Base-by-base conservation (phyloP, 2,888 invertebrate genomes). In the Plemyria rubiginata region DNA sequence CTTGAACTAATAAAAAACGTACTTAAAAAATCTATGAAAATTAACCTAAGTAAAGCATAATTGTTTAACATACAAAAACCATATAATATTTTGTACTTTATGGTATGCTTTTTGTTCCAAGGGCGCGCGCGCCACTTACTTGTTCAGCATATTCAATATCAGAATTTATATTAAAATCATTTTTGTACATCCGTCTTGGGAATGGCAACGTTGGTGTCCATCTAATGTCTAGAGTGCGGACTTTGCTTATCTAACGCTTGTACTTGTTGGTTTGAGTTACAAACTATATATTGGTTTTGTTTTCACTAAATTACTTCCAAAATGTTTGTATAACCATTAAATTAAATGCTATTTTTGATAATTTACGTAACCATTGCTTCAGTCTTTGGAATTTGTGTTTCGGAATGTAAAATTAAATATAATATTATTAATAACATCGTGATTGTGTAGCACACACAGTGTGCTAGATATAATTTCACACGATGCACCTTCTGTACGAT, bases 11-110 rank as follows among this genome's bases (percentile, higher is more conserved):
- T 67, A 50, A 57, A 57, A 70, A 55, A 70, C 76, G 73, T 78
- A 79, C 77, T 74, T 79, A 78, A 77, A 80, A 73, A 77, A 75
- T 78, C 77, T 74, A 78, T 79, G 81, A 77, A 77, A 81, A 15
- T 80, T 78, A 78, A 77, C 61, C 91, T 92, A 92, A 87, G 88
- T 92, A 92, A 92, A 92, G 92, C 92, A 92, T 88, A 87, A 79
- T 82, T 83, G 79, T 85, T 86, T 86, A 88, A 84, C 82, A 87
- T 82, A 83, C 84, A 88, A 85, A 85, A 85, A 59, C 82, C 85
- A 87, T 86, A 88, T 83, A 80, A 81, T 88, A 88, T 88, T 90
- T 92, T 92, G 92, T 92, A 92, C 92, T 92, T 91, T 78, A 91
- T 90, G 92, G 90, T 86, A 82, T 83, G 80, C 67, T 64, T 63